A percentile compares a stretch with the other conserved stretches of the same genome.
Conservation (phyloP, 2,888 invertebrate species). For the Polia nebulosa region DNA sequence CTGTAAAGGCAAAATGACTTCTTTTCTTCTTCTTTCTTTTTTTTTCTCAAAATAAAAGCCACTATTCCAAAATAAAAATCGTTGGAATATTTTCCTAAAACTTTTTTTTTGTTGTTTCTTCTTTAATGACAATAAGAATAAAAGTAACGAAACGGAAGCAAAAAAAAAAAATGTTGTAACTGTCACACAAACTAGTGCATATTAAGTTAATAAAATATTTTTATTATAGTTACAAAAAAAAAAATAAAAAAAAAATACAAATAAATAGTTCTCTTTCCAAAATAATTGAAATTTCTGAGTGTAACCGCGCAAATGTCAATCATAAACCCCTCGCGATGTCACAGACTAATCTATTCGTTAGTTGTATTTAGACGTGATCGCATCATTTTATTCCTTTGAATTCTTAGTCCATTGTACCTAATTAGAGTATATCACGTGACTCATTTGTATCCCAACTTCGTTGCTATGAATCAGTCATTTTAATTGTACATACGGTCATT, state of each 20-base stretch:
- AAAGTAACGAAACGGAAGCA: too few species aligned
- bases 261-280: neutral
- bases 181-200: too few species aligned
- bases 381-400: slow-evolving; percentile 78
- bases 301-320: slow-evolving; percentile 23
- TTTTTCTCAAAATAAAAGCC: too few species aligned
- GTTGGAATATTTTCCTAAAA: too few species aligned
- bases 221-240: neutral
- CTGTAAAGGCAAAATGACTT: neutral
- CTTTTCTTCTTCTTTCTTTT: too few species aligned
- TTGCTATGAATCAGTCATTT: slow-evolving; percentile 82
- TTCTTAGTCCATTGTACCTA: slow-evolving; percentile 76
- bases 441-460: slow-evolving; percentile 78
- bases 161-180: too few species aligned
- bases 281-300: slow-evolving; percentile 10
- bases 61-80: too few species aligned
- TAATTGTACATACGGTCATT: slow-evolving; percentile 79
- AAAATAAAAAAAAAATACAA: neutral
- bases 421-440: slow-evolving; percentile 78
- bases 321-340: slow-evolving; percentile 24
- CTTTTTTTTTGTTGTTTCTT: too few species aligned
- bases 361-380: slow-evolving; percentile 79
- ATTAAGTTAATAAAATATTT: too few species aligned
- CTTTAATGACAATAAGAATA: too few species aligned
- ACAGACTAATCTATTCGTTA: slow-evolving; percentile 58